A percentile compares a stretch with the other conserved stretches of the same genome.
These are phyloP conservation scores for Allolobophora icterica DNA, from an alignment of 2,888 invertebrate genomes.

Conservation along the genomic window DNA sequence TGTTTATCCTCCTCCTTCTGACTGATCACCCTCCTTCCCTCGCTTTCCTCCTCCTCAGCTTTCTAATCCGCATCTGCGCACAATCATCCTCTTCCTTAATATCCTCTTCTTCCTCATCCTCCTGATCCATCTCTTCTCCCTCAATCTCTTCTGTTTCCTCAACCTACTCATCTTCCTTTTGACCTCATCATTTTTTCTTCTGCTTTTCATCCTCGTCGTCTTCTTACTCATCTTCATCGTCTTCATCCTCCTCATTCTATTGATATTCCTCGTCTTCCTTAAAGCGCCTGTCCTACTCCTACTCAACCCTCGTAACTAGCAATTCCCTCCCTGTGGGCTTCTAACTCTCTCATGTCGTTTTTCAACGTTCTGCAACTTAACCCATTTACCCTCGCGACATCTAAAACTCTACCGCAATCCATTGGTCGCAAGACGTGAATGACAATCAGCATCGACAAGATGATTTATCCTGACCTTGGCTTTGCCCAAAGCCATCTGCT, in stretches of 20 bases:
- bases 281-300: background rate
- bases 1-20: too few species aligned
- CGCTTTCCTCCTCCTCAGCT: background rate
- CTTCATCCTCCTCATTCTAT: background rate
- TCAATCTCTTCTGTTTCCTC: background rate
- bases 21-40: background rate
- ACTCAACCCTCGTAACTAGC: background rate
- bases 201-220: background rate
- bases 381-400: background rate
- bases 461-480: background rate
- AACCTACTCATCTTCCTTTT: background rate
- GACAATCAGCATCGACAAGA: background rate
- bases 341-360: background rate
- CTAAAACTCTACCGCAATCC: background rate
- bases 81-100: too few species aligned
- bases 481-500: background rate
- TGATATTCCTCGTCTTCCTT: background rate
- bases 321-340: background rate
- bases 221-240: background rate
- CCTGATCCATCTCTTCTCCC: background rate
- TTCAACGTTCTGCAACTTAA: background rate
- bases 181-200: background rate
- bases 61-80: background rate
- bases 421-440: background rate
- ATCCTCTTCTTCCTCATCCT: background rate